These are phyloP conservation scores for Brachyistius frenatus DNA, from an alignment of 2,113 vertebrate genomes.

Conservation along the genomic window DNA sequence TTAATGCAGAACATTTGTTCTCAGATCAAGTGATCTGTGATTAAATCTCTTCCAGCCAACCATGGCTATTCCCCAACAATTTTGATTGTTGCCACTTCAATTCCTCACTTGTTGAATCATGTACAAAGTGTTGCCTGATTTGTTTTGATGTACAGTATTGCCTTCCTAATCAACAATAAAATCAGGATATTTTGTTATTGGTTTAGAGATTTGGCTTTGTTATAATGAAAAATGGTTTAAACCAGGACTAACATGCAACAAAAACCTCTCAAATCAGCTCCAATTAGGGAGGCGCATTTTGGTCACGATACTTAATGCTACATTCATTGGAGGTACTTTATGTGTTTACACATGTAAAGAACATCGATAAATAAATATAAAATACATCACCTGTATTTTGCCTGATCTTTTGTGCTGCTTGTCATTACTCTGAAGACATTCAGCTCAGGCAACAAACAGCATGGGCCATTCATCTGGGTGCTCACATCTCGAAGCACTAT, in stretches of 20 bases:
- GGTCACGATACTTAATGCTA: no score
- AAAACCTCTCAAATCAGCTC: background rate
- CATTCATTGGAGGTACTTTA: no score
- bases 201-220: background rate
- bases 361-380: no score
- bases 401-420: background rate
- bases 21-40: background rate
- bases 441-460: slow-evolving; percentile 9
- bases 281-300: background rate
- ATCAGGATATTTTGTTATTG: background rate
- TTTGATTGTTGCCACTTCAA: background rate
- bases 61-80: background rate
- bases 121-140: no score
- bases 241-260: background rate
- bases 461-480: slow-evolving; percentile 23
- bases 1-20: background rate
- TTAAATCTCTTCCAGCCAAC: background rate
- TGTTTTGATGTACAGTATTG: background rate
- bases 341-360: no score
- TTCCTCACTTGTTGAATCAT: background rate
- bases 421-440: background rate
- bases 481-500: slow-evolving; percentile 43
- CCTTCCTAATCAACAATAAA: background rate
- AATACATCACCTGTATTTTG: slow-evolving; percentile 1
- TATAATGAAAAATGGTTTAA: background rate